Conservation (phyloP, 2,888 invertebrate species). For the Cephus spinipes region DNA sequence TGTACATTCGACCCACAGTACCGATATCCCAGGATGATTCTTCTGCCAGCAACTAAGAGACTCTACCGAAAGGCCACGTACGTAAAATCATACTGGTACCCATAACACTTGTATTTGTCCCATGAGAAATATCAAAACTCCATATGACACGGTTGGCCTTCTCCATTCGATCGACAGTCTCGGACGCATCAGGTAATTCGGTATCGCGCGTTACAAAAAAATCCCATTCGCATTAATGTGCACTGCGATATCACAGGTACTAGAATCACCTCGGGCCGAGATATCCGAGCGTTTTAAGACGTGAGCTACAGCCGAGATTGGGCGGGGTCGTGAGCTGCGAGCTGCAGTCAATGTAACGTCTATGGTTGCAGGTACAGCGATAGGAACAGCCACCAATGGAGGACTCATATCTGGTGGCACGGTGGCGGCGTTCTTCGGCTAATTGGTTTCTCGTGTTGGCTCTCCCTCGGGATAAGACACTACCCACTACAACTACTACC, state of each 20-base stretch:
- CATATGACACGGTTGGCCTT: not conserved
- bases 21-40: not conserved
- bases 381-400: constrained; percentile 24
- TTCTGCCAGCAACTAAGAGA: not conserved
- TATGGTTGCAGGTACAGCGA: constrained; percentile 38
- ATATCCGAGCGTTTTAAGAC: constrained; percentile 3
- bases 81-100: not conserved
- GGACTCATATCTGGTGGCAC: constrained; percentile 48
- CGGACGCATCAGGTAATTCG: not conserved
- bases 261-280: not conserved
- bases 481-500: not conserved
- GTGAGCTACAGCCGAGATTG: not conserved
- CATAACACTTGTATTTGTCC: not conserved
- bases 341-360: constrained; percentile 11
- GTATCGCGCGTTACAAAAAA: constrained; percentile 5
- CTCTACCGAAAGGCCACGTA: not conserved
- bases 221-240: constrained; percentile 2
- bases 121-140: not conserved
- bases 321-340: not conserved
- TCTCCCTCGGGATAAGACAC: constrained; percentile 60
- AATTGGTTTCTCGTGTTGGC: constrained; percentile 66
- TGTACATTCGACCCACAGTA: not conserved
- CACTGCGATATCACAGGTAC: not conserved
- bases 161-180: not conserved
- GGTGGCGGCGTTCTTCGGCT: constrained; percentile 57